A percentile compares a stretch with the other conserved stretches of the same genome.
phyloP scores from a whole-genome alignment of 2,888 invertebrate genomes.

The Yponomeuta plumbellus region DNA sequence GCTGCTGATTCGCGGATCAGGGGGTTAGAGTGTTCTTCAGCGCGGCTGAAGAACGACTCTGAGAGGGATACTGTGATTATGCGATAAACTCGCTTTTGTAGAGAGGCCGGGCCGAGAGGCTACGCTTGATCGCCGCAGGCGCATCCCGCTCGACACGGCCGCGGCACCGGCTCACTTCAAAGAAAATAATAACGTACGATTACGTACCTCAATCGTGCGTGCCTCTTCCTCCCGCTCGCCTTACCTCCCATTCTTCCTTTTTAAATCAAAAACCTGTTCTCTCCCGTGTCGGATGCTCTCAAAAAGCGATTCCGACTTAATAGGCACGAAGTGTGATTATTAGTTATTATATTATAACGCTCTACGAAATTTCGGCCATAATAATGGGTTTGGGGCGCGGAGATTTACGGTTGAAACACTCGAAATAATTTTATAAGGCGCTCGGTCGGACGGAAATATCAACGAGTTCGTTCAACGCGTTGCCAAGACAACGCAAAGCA shows the following conservation, averaged over 20 bases:
- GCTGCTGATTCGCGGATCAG: too few species aligned
- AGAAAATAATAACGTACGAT: slow-evolving; percentile 66
- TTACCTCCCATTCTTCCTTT: slow-evolving; percentile 54
- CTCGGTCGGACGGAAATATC: neutral
- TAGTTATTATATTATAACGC: slow-evolving; percentile 46
- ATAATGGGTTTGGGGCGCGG: slow-evolving; percentile 33
- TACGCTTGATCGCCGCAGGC: slow-evolving; percentile 13
- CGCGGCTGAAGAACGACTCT: too few species aligned
- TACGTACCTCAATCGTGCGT: slow-evolving; percentile 38
- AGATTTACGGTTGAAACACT: slow-evolving; percentile 32
- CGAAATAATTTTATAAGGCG: slow-evolving; percentile 14
- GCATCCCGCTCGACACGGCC: slow-evolving; percentile 4
- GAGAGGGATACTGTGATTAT: slow-evolving; percentile 6
- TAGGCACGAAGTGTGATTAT: slow-evolving; percentile 65
- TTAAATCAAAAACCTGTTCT: slow-evolving; percentile 57
- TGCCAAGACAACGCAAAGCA: neutral
- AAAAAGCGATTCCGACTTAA: slow-evolving; percentile 63
- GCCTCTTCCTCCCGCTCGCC: slow-evolving; percentile 44
- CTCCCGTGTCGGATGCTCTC: slow-evolving; percentile 53
- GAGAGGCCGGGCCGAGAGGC: neutral
- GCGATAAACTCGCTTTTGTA: slow-evolving; percentile 7
- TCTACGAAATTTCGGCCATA: slow-evolving; percentile 44
- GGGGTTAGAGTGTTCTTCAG: too few species aligned
- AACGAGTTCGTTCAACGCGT: neutral
- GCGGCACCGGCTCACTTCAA: slow-evolving; percentile 50